Conservation (phyloP, 2,113 vertebrate species). For the Planiliza haematocheilus region DNA sequence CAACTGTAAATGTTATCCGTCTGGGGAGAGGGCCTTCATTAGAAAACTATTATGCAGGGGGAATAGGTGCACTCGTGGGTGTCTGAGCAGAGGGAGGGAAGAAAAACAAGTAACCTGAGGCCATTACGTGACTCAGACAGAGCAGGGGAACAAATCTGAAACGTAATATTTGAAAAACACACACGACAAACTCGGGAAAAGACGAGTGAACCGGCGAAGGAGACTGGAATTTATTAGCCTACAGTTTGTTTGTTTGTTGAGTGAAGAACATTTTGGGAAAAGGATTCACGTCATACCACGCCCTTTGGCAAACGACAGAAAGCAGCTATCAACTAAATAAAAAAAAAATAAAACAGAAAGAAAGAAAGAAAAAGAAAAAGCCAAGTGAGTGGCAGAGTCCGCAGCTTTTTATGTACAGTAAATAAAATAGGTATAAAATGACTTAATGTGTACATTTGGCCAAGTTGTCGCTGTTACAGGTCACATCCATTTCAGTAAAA, state of each 20-base stretch:
- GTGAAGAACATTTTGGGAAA: slow-evolving; percentile 83
- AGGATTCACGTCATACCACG: slow-evolving; percentile 84
- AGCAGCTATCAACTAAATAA: slow-evolving; percentile 89
- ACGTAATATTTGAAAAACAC: background rate
- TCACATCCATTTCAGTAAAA: slow-evolving; percentile 87
- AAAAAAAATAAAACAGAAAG: background rate
- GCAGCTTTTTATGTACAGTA: slow-evolving; percentile 88
- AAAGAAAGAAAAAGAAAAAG: slow-evolving; percentile 53
- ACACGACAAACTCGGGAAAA: slow-evolving; percentile 3
- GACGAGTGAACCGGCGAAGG: slow-evolving; percentile 59
- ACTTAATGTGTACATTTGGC: slow-evolving; percentile 88
- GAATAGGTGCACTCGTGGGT: slow-evolving; percentile 55
- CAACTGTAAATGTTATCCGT: slow-evolving; percentile 58
- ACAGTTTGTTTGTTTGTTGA: slow-evolving; percentile 82
- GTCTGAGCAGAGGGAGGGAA: background rate
- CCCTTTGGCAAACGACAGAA: slow-evolving; percentile 93
- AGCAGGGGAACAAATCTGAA: background rate
- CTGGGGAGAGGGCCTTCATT: slow-evolving; percentile 61
- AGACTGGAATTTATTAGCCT: slow-evolving; percentile 92
- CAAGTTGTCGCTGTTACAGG: slow-evolving; percentile 84
- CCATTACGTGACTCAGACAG: slow-evolving; percentile 19
- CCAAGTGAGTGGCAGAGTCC: slow-evolving; percentile 85
- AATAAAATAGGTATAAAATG: slow-evolving; percentile 89
- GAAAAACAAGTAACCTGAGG: slow-evolving; percentile 69
- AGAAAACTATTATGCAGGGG: slow-evolving; percentile 68